A percentile compares a stretch with the other conserved stretches of the same genome.
Evolutionary conservation across 2,113 vertebrate genomes (phyloP).

Genomic region (Microcebus tavaratra): DNA sequence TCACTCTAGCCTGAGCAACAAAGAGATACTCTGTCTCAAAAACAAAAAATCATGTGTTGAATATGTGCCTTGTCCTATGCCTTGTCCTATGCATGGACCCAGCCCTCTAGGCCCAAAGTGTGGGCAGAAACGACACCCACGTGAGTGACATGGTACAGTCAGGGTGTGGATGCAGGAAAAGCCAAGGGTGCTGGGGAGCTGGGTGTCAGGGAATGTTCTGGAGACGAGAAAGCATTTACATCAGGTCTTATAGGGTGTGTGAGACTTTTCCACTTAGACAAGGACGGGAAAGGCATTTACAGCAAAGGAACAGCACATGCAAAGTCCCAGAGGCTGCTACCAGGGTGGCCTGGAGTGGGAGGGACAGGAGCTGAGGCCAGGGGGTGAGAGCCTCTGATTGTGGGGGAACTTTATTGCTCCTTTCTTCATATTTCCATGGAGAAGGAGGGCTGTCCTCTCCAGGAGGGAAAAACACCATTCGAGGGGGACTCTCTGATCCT

Average conservation of each 20-base stretch:
- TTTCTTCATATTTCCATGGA: not conserved
- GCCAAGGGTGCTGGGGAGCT: not conserved
- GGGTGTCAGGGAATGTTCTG: not conserved
- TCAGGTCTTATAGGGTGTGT: not conserved
- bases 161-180: not conserved
- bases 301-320: not conserved
- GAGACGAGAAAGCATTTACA: not conserved
- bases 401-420: rapidly evolving
- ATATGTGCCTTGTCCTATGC: not conserved
- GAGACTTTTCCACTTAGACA: not conserved
- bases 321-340: not conserved
- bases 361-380: not conserved
- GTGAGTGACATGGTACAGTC: not conserved
- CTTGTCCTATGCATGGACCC: not conserved
- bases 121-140: not conserved
- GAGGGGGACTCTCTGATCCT: not conserved
- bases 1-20: too few species aligned
- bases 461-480: too few species aligned
- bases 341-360: not conserved
- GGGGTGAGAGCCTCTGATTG: not conserved
- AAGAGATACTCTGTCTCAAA: too few species aligned
- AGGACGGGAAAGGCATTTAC: not conserved
- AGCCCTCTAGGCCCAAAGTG: too few species aligned
- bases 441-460: not conserved
- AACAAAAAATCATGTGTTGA: not conserved